Evolutionary conservation across 2,113 vertebrate genomes (phyloP).

Genomic region (Larimichthys polyactis): DNA sequence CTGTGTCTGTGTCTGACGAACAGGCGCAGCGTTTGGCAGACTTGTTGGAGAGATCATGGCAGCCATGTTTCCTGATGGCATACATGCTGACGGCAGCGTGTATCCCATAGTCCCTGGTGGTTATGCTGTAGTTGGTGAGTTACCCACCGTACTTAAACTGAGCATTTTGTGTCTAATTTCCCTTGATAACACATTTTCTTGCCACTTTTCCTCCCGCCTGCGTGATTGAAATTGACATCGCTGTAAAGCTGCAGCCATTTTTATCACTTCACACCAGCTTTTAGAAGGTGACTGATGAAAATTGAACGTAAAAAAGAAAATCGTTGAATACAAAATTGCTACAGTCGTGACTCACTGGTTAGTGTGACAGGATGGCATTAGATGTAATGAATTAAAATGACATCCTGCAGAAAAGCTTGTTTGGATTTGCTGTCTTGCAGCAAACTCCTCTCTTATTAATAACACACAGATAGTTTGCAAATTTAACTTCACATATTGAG

Average conservation of each 20-base stretch:
- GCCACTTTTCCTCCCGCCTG: background rate
- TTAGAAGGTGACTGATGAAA: slow-evolving; percentile 63
- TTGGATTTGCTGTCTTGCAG: slow-evolving; percentile 9
- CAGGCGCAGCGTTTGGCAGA: slow-evolving; percentile 96
- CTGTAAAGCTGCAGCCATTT: slow-evolving; percentile 7
- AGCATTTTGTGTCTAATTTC: slow-evolving; percentile 1
- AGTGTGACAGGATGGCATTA: slow-evolving; percentile 20
- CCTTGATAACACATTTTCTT: background rate
- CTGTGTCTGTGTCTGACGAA: slow-evolving; percentile 36
- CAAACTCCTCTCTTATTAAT: slow-evolving; percentile 1
- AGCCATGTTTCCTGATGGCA: slow-evolving; percentile 95
- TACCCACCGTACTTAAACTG: background rate
- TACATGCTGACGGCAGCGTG: slow-evolving; percentile 91
- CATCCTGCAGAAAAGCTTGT: slow-evolving; percentile 16
- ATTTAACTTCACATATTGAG: background rate
- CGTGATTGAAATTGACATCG: slow-evolving; percentile 13
- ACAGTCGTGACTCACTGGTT: slow-evolving; percentile 14
- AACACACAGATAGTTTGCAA: background rate
- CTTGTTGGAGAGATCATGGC: slow-evolving; percentile 98
- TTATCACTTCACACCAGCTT: slow-evolving; percentile 24
- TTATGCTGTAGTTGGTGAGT: slow-evolving; percentile 97
- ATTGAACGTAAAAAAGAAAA: slow-evolving; percentile 57
- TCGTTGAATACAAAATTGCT: slow-evolving; percentile 28
- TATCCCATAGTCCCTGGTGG: slow-evolving; percentile 97
- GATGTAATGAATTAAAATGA: slow-evolving; percentile 30